phyloP scores from a whole-genome alignment of 1,140 invertebrate genomes.

The Drosophila parvula region DNA sequence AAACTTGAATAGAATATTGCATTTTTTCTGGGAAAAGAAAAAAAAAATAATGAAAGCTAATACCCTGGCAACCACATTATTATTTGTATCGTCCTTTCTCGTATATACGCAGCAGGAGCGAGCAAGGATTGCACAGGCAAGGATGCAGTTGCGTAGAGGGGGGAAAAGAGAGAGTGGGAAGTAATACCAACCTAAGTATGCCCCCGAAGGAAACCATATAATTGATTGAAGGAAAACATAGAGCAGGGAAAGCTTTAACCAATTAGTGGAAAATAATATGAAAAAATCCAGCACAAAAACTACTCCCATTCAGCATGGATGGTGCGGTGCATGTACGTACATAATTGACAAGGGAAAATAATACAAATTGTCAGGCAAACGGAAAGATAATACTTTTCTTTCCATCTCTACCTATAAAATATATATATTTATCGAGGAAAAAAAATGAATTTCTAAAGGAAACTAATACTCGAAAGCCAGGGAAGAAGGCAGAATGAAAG shows the following conservation, averaged over 20 bases:
- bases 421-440: background rate
- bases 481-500: too few relatives aligned
- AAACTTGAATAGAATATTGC: too few relatives aligned
- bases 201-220: background rate
- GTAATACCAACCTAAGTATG: too few relatives aligned
- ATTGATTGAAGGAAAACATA: slow-evolving; percentile 18
- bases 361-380: background rate
- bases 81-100: background rate
- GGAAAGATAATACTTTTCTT: background rate
- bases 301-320: too few relatives aligned
- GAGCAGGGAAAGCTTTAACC: slow-evolving; percentile 1
- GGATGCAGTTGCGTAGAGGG: background rate
- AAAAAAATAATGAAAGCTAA: background rate
- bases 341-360: background rate
- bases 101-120: background rate
- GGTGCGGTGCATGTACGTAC: background rate
- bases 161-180: too few relatives aligned
- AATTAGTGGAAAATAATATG: slow-evolving; percentile 9
- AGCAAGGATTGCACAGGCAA: background rate
- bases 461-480: background rate
- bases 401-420: background rate
- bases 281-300: background rate
- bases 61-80: background rate
- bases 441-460: background rate
- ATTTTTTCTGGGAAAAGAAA: background rate